Evolutionary conservation across 2,888 invertebrate species (phyloP).

Genomic region (Cantharis flavilabris): DNA sequence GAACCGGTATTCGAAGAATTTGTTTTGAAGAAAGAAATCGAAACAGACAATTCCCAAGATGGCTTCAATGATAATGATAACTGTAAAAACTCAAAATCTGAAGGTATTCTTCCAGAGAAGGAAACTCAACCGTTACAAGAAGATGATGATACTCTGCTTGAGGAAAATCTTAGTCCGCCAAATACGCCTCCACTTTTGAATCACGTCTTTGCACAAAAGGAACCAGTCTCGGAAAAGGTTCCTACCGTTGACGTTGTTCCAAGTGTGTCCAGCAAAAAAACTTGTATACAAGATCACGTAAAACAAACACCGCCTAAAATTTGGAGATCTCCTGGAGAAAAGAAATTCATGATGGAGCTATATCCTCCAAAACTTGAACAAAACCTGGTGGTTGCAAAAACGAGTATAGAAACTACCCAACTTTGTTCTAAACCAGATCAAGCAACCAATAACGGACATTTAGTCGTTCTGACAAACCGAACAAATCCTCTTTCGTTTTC

Average conservation of each 20-base stretch:
- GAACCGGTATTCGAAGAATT: background rate
- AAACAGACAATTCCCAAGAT: background rate
- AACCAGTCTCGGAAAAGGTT: background rate
- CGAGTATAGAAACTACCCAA: background rate
- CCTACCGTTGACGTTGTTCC: background rate
- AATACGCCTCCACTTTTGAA: background rate
- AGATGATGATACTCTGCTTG: background rate
- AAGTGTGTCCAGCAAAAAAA: background rate
- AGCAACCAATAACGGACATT: background rate
- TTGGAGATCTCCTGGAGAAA: slow-evolving; percentile 37
- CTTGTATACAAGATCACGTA: background rate
- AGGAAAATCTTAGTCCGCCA: background rate
- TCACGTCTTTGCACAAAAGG: background rate
- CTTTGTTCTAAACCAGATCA: background rate
- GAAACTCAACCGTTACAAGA: background rate
- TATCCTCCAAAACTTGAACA: background rate
- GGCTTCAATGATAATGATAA: background rate
- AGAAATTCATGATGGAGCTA: slow-evolving; percentile 32
- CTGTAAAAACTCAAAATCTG: background rate
- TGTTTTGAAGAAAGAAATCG: background rate
- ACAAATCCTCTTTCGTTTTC: background rate
- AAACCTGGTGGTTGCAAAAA: background rate
- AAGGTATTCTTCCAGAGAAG: background rate
- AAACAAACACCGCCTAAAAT: background rate
- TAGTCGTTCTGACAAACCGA: background rate